Evolutionary conservation across 2,888 invertebrate species (phyloP).

Genomic region (Dromius quadrimaculatus): DNA sequence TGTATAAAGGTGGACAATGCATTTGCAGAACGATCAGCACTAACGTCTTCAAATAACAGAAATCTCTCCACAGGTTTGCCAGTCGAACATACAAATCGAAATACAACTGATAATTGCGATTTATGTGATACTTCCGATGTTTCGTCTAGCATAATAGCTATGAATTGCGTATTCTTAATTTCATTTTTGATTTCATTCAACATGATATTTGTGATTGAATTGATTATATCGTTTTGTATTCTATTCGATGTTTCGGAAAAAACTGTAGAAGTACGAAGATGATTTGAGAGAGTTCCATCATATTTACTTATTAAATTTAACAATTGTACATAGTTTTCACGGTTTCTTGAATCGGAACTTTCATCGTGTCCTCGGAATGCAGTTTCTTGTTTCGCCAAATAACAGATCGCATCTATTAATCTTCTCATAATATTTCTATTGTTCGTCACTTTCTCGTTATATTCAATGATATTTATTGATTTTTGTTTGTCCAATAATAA

Average conservation of each 20-base stretch:
- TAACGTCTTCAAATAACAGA: conserved; percentile 43
- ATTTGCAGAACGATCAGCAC: conserved; percentile 53
- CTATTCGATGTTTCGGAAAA: conserved; percentile 57
- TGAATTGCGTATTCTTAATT: conserved; percentile 55
- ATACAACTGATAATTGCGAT: conserved; percentile 58
- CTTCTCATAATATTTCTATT: conserved; percentile 56
- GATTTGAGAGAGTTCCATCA: conserved; percentile 53
- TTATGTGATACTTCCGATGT: conserved; percentile 57
- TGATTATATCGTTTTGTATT: no score
- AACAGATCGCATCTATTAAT: conserved; percentile 55
- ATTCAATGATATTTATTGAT: conserved; percentile 34
- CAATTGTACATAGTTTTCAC: conserved; percentile 54
- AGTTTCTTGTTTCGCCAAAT: conserved; percentile 52
- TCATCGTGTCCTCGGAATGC: conserved; percentile 55
- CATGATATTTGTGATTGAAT: no score
- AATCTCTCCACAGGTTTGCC: conserved; percentile 55
- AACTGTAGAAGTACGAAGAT: conserved; percentile 56
- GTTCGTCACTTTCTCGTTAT: conserved; percentile 56
- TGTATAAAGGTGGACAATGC: conserved; percentile 50
- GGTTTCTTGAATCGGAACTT: no score
- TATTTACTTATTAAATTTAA: conserved; percentile 54
- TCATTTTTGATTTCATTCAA: no score
- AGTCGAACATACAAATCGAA: conserved; percentile 55
- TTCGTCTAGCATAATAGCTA: conserved; percentile 57
- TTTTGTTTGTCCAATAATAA: conserved; percentile 44